phyloP scores from a whole-genome alignment of 2,888 invertebrate genomes.

The Graphium colonna region DNA sequence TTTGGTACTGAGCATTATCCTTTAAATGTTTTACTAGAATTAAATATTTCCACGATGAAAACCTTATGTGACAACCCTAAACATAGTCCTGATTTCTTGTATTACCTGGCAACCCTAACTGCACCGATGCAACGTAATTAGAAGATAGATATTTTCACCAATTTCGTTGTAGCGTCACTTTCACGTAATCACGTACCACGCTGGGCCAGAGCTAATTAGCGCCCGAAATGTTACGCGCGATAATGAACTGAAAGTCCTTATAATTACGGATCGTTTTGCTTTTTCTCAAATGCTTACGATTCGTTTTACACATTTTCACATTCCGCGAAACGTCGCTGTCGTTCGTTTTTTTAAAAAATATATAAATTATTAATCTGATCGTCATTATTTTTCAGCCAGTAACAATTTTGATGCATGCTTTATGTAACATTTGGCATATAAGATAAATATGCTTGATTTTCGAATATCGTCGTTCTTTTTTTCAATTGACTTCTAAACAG shows the following conservation, averaged over 20 bases:
- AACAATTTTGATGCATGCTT: too few relatives aligned
- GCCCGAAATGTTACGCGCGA: conserved; percentile 7
- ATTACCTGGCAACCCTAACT: conserved; percentile 11
- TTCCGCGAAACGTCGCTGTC: not conserved
- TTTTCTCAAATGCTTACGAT: not conserved
- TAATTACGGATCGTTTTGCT: conserved; percentile 5
- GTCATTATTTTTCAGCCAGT: too few relatives aligned
- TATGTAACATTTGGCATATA: too few relatives aligned
- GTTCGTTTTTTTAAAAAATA: conserved; percentile 1
- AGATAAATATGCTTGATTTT: too few relatives aligned
- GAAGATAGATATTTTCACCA: conserved; percentile 21
- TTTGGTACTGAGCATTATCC: too few relatives aligned
- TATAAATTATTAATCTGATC: not conserved
- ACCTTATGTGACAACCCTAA: not conserved
- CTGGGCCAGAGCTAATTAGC: conserved; percentile 9
- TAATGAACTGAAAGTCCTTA: conserved; percentile 3
- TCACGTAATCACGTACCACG: conserved; percentile 15
- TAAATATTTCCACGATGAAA: not conserved
- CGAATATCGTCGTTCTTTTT: too few relatives aligned
- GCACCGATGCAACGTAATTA: conserved; percentile 20
- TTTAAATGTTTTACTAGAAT: not conserved
- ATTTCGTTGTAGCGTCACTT: conserved; percentile 22
- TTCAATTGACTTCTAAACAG: too few relatives aligned
- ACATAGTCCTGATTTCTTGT: not conserved
- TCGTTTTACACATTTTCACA: not conserved